Evolutionary conservation across 2,113 vertebrate species (phyloP).

Genomic region (Oreochromis spilurus): DNA sequence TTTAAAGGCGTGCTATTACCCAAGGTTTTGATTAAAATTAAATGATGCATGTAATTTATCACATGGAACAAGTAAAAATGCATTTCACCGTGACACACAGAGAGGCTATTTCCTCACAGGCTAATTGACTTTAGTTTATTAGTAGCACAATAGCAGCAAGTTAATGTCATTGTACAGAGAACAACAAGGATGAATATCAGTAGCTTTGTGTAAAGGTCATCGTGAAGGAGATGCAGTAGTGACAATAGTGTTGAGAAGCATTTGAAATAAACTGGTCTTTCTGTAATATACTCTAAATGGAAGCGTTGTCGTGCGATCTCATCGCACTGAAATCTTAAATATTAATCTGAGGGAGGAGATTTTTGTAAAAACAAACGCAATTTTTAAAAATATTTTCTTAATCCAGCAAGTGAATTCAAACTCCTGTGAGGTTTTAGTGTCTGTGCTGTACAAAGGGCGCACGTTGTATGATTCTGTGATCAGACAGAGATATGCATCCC

Average conservation of each 20-base stretch:
- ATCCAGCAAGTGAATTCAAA: not conserved
- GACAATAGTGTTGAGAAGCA: not conserved
- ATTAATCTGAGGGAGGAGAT: not conserved
- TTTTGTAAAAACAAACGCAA: not conserved
- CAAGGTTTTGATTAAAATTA: not conserved
- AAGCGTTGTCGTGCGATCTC: not conserved
- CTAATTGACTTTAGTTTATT: slow-evolving; percentile 30
- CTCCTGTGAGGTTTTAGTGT: not conserved
- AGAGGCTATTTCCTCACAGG: slow-evolving; percentile 2
- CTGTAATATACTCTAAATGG: slow-evolving; percentile 9
- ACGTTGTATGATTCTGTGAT: not conserved
- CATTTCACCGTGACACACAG: not conserved
- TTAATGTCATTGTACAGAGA: slow-evolving; percentile 23
- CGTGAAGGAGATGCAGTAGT: slow-evolving; percentile 1
- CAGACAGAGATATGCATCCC: not conserved
- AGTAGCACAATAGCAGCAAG: not conserved
- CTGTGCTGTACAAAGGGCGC: not conserved
- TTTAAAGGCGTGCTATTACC: not conserved
- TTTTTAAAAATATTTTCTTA: not conserved
- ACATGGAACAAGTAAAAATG: not conserved
- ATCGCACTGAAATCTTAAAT: slow-evolving; percentile 7
- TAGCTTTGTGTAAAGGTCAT: slow-evolving; percentile 45
- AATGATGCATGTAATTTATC: not conserved
- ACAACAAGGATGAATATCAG: slow-evolving; percentile 15
- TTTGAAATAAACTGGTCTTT: slow-evolving; percentile 22